Evolutionary conservation across 2,888 invertebrate genomes (phyloP), one percentile per base, ranked within the genome.

Genomic region (Ormyrus labotus): DNA sequence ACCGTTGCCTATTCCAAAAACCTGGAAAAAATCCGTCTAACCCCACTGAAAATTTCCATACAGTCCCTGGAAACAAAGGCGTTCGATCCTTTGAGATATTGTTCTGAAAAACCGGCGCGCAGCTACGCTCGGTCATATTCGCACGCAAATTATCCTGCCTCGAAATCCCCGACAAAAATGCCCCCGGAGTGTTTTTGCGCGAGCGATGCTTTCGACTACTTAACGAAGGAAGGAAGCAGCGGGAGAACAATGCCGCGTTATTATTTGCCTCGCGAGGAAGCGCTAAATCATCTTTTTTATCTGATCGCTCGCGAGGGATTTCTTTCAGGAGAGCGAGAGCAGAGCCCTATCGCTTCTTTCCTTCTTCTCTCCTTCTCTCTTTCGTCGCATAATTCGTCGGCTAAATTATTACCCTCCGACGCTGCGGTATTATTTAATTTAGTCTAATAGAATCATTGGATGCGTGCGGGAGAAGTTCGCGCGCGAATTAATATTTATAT

Each of bases 201-300:
- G 60, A 7, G 34, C n/a, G 57, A 57, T 13, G 57, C n/a, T 11
- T 57, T 57, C 57, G 57, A 57, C 57, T 57, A 57, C 57, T 8
- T 11, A 34, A 13, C 3, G 50, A 70, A 34, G 9, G 34, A 9
- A n/a, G 45, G 34, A 51, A 48, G 7, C 10, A 51, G 53, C 34
- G 34, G n/a, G 19, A 51, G 67, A 67, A 60, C 67, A 75, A 75
- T 75, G 34, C 34, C 63, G 63, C 47, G 57, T 78, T 78, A 82
- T 81, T 81, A 74, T 78, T 75, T 71, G 74, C 75, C 60, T 13
- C 61, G 55, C 70, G 77, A 74, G 82, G 82, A 82, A 82, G 80
- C 74, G 77, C 73, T 82, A 82, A 82, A 82, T 82, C 80, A 82
- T 82, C 71, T 78, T 75, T 72, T 69, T 78, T 82, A 82, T 82